Evolutionary conservation across 2,888 invertebrate genomes (phyloP), one percentile per base, ranked within the genome.

Genomic region (Frankliniella intonsa): DNA sequence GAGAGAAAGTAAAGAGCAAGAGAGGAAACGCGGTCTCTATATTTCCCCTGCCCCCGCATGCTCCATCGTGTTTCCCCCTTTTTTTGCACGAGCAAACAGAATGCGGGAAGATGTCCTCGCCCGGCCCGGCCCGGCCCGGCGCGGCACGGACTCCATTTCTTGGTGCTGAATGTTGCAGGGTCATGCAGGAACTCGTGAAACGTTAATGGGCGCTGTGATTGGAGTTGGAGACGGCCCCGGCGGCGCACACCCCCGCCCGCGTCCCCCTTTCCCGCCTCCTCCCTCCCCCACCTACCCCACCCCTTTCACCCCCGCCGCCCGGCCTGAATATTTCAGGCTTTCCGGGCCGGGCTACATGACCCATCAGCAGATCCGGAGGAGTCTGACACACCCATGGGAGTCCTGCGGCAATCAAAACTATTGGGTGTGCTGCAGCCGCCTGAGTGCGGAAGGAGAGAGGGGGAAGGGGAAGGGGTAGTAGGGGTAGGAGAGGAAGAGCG

Each of bases 351-450:
- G 62, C 62, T 19, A 62, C 69, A 76, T 22, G 22, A 76, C 69
- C 69, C 69, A 76, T 76, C 69, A 76, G 69, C 69, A 76, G 69
- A 76, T 76, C 69, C 25, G 69, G 69, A 22, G n/a, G 69, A 22
- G 69, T 22, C 69, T 3, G 69, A 22, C n/a, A 19, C 69, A 11
- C 2, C n/a, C 69, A 11, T 11, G 69, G 69, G 14, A 17, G 55
- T 14, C 14, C 14, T 17, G 17, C 17, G 14, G 55, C 55, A 17
- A 55, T 55, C 55, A 55, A 17, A 55, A 55, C 55, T 55, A 55
- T 55, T 55, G 14, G 55, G 55, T 17, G 14, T 55, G 55, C 12
- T 14, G 55, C 14, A 12, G 17, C 17, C 55, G 55, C 55, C 17
- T 55, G 12, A 12, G 12, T 55, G 55, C 55, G 14, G 12, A 8